Conservation (phyloP, 37 sponge, comb jelly and placozoan genomes). For the Bolinopsis microptera region DNA sequence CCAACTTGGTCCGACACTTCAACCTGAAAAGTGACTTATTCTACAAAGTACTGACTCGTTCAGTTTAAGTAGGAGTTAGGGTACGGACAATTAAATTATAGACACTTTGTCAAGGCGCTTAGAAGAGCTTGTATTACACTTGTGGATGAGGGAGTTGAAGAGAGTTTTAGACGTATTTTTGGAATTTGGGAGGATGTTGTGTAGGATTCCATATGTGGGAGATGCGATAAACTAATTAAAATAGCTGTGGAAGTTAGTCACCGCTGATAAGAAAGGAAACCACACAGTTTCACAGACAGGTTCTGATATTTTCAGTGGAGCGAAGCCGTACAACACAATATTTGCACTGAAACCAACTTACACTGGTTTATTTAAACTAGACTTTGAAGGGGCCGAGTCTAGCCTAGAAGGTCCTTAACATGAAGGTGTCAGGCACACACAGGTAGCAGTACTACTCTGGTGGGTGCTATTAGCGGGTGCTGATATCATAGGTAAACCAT, state of each 20-base stretch:
- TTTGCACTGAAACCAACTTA: background rate
- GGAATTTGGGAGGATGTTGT: too few relatives aligned
- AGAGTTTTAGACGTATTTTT: too few relatives aligned
- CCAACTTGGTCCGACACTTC: too few relatives aligned
- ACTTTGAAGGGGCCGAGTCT: background rate
- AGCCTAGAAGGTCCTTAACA: background rate
- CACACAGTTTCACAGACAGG: background rate
- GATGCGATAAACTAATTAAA: too few relatives aligned
- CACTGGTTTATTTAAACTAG: background rate
- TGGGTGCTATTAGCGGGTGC: background rate
- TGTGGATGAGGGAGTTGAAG: too few relatives aligned
- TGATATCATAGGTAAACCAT: too few relatives aligned
- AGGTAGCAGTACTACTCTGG: background rate
- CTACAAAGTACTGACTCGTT: background rate
- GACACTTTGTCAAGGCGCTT: background rate
- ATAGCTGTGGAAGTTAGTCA: background rate
- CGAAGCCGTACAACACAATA: background rate
- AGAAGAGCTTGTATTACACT: too few relatives aligned
- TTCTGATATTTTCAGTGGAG: background rate
- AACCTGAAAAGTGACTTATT: too few relatives aligned
- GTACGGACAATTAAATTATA: background rate
- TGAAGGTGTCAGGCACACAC: background rate
- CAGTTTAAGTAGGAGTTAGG: background rate
- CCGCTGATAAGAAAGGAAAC: background rate
- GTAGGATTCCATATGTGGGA: too few relatives aligned